These are phyloP conservation scores for Siniperca scherzeri DNA, from an alignment of 2,797 vertebrate species.

Conservation along the genomic window DNA sequence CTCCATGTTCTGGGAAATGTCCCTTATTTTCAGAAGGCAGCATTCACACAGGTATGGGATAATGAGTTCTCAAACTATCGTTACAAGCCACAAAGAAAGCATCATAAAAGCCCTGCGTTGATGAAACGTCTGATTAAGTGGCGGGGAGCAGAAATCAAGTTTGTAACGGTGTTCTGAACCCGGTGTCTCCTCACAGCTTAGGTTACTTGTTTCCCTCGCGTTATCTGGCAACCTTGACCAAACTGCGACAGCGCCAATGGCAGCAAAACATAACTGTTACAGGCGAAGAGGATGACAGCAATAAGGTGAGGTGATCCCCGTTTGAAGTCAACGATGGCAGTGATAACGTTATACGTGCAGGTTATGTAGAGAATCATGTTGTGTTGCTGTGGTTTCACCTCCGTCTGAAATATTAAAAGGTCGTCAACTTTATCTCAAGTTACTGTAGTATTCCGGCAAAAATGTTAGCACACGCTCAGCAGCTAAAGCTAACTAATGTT, in stretches of 20 bases:
- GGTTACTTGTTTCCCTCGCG: slow-evolving; percentile 67
- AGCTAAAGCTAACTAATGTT: slow-evolving; percentile 66
- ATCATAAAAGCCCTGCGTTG: not conserved
- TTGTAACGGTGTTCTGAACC: slow-evolving; percentile 15
- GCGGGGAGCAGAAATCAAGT: not conserved
- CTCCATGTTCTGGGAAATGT: slow-evolving; percentile 3
- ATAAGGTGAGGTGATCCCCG: slow-evolving; percentile 82
- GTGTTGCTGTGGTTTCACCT: slow-evolving; percentile 5
- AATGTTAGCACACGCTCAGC: slow-evolving; percentile 53
- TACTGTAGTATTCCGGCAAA: slow-evolving; percentile 56
- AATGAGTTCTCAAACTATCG: not conserved
- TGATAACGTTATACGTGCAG: not conserved
- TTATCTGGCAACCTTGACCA: slow-evolving; percentile 82
- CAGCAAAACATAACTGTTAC: slow-evolving; percentile 75
- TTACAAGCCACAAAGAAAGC: not conserved
- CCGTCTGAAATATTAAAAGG: slow-evolving; percentile 13
- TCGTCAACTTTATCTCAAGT: slow-evolving; percentile 76
- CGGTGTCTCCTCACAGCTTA: slow-evolving; percentile 23
- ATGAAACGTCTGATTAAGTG: not conserved
- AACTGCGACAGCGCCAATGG: slow-evolving; percentile 85
- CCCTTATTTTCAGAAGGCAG: not conserved
- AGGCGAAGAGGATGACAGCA: slow-evolving; percentile 85
- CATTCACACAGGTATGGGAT: not conserved
- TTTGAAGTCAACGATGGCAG: slow-evolving; percentile 28
- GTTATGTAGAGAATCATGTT: not conserved